Evolutionary conservation across 2,888 invertebrate species (phyloP).

Genomic region (Drosophila longiperda): DNA sequence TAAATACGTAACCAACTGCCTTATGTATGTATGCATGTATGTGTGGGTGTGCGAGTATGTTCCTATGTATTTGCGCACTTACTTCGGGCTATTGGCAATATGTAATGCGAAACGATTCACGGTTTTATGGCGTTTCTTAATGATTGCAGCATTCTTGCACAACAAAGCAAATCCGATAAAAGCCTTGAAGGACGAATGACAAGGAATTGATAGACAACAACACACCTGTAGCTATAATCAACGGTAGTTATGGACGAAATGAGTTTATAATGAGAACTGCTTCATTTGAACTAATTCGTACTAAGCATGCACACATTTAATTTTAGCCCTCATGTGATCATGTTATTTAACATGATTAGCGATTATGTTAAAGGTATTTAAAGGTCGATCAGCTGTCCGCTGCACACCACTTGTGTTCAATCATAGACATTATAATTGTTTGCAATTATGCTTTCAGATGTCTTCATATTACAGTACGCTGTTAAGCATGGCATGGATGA

Average conservation of each 20-base stretch:
- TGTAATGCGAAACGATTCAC: constrained; percentile 48
- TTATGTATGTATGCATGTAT: not conserved
- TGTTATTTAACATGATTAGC: not conserved
- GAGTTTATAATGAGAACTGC: not conserved
- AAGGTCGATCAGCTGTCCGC: not conserved
- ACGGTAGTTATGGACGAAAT: too few relatives aligned
- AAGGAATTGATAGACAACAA: constrained; percentile 21
- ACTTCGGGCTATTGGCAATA: constrained; percentile 27
- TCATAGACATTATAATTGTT: constrained; percentile 69
- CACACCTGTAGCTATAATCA: not conserved
- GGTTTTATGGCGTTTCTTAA: constrained; percentile 47
- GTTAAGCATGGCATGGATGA: constrained; percentile 38
- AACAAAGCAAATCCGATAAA: constrained; percentile 38
- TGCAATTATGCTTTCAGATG: constrained; percentile 76
- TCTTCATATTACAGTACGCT: constrained; percentile 42
- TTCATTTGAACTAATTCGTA: not conserved
- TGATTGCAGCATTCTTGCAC: constrained; percentile 48
- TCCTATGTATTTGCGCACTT: not conserved
- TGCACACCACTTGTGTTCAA: constrained; percentile 10
- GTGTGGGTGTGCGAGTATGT: not conserved
- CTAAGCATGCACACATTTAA: not conserved
- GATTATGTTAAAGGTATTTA: constrained; percentile 21
- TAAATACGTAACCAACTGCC: constrained; percentile 19
- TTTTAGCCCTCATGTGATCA: not conserved
- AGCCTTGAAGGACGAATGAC: constrained; percentile 18